These are phyloP conservation scores for Microdon myrmicae DNA, from an alignment of 2,888 invertebrate genomes.

Conservation along the genomic window DNA sequence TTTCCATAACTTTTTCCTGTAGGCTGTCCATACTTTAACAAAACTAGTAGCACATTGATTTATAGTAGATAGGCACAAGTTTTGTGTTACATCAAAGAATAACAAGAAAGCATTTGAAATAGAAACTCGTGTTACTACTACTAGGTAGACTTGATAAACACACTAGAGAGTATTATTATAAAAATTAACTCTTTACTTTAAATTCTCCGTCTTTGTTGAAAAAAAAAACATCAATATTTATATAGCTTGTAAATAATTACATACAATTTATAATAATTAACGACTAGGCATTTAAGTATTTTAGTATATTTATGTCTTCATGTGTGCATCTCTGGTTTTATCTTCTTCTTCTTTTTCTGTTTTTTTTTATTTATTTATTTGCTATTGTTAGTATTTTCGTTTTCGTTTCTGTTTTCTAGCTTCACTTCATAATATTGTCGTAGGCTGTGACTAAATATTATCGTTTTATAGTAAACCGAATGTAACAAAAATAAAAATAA, in stretches of 20 bases:
- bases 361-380: no score
- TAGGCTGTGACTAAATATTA: no score
- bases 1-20: no score
- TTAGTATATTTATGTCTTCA: constrained; percentile 43
- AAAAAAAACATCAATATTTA: constrained; percentile 33
- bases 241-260: constrained; percentile 30
- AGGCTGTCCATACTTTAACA: no score
- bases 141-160: constrained; percentile 18
- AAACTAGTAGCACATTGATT: constrained; percentile 39
- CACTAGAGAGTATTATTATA: constrained; percentile 21
- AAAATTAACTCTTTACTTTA: constrained; percentile 4
- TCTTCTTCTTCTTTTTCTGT: not conserved
- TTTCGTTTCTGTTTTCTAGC: no score
- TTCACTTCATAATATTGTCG: no score
- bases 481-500: no score
- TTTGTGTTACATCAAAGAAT: constrained; percentile 33
- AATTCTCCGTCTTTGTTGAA: constrained; percentile 11
- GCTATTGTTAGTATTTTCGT: no score
- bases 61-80: constrained; percentile 45
- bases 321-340: constrained; percentile 27
- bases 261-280: constrained; percentile 29
- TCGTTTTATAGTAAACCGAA: no score
- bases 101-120: constrained; percentile 35
- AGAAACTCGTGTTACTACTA: constrained; percentile 27
- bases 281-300: constrained; percentile 40